Percentiles rank a stretch among this genome's conserved stretches.
Conservation (phyloP, 1,140 invertebrate species). For the Mamestra configurata region DNA sequence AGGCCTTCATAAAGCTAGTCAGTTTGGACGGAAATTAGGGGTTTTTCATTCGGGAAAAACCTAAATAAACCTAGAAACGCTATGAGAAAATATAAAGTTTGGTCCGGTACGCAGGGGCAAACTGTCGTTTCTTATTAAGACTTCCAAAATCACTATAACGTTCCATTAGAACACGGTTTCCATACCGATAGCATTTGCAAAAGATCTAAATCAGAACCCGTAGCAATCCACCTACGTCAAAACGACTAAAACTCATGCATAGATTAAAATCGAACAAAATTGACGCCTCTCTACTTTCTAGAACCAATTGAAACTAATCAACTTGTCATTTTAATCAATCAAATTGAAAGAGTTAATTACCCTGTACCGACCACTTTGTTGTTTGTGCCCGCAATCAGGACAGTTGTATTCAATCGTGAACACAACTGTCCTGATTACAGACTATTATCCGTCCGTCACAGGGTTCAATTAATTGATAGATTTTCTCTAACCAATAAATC, state of each 20-base stretch:
- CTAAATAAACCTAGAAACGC: no score
- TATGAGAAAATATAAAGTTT: no score
- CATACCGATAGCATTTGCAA: no score
- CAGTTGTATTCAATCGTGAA: no score
- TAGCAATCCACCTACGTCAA: no score
- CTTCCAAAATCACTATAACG: no score
- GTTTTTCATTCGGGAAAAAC: neutral
- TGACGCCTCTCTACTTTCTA: neutral
- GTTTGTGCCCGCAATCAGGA: neutral
- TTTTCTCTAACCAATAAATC: conserved; percentile 30
- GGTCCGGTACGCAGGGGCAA: no score
- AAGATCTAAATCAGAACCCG: no score
- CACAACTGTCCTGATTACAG: conserved; percentile 6
- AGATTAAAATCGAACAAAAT: no score
- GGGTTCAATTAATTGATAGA: conserved; percentile 5
- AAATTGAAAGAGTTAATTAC: conserved; percentile 8
- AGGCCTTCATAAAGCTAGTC: neutral
- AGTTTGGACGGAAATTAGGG: neutral
- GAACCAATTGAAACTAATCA: neutral
- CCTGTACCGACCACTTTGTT: neutral
- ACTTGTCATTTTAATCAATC: neutral
- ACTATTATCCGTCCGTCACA: conserved; percentile 14
- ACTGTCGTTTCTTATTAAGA: no score
- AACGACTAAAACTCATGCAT: no score
- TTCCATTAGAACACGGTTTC: no score